phyloP scores from a whole-genome alignment of 2,113 vertebrate species.

The Lipotes vexillifer region DNA sequence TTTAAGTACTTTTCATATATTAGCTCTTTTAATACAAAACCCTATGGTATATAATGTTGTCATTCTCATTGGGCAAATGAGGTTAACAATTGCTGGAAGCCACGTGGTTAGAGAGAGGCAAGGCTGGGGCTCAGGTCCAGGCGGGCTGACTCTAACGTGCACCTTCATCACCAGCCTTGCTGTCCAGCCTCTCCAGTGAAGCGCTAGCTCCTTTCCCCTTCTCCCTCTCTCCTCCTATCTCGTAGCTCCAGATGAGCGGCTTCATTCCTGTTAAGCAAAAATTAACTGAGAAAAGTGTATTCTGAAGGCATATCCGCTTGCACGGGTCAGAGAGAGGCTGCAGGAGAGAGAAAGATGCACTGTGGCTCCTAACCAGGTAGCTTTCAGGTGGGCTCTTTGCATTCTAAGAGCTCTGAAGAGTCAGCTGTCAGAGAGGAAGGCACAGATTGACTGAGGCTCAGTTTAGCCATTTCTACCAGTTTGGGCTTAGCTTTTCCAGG shows the following conservation, averaged over 20 bases:
- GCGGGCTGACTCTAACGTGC: fast-evolving
- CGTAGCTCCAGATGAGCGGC: not conserved
- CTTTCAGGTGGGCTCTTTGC: not conserved
- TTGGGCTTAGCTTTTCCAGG: not conserved
- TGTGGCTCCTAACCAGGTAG: not conserved
- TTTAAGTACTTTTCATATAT: not conserved
- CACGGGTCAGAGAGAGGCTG: fast-evolving
- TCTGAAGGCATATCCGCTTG: not conserved
- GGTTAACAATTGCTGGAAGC: not conserved
- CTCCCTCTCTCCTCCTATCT: not conserved
- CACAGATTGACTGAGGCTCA: not conserved
- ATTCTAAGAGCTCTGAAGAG: not conserved
- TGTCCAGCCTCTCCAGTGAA: not conserved
- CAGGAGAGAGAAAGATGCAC: not conserved
- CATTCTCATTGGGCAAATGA: not conserved
- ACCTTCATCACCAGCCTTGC: not conserved
- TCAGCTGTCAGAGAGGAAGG: not conserved
- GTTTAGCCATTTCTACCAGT: not conserved
- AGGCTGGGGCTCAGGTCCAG: not conserved
- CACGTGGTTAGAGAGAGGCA: not conserved
- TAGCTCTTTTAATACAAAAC: not conserved
- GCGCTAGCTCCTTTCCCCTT: not conserved
- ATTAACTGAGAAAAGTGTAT: not conserved
- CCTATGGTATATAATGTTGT: not conserved
- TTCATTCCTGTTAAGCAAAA: not conserved